phyloP scores from a whole-genome alignment of 2,888 invertebrate genomes.

The Palloptera scutellata region DNA sequence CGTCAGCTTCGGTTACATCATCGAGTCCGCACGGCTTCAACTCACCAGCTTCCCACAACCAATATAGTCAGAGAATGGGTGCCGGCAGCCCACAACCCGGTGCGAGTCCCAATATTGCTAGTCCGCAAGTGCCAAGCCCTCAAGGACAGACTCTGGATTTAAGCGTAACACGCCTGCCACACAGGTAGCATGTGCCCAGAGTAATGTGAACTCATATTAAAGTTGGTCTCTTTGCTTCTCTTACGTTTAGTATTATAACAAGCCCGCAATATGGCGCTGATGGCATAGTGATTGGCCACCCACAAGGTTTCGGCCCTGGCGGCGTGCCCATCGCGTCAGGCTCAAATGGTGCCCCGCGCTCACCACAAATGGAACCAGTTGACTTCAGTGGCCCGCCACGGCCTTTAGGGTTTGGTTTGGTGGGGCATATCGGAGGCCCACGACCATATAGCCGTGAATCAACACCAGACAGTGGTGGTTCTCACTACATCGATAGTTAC shows the following conservation, averaged over 20 bases:
- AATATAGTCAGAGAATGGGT: conserved; percentile 64
- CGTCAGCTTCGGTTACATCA: conserved; percentile 80
- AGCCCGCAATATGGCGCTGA: conserved; percentile 70
- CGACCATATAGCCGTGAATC: conserved; percentile 83
- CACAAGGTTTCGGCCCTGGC: conserved; percentile 67
- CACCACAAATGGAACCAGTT: conserved; percentile 76
- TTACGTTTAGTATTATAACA: conserved; percentile 58
- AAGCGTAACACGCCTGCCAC: conserved; percentile 85
- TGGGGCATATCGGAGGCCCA: conserved; percentile 70
- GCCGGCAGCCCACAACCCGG: conserved; percentile 83
- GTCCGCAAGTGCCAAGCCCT: conserved; percentile 90
- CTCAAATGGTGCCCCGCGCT: conserved; percentile 65
- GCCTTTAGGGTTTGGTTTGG: conserved; percentile 69
- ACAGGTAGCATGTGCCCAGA: conserved; percentile 70
- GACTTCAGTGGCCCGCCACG: conserved; percentile 75
- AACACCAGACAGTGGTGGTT: conserved; percentile 87
- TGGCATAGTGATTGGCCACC: conserved; percentile 63
- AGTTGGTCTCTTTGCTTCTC: not conserved
- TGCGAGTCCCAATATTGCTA: conserved; percentile 84
- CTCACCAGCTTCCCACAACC: conserved; percentile 60
- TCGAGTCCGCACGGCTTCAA: conserved; percentile 80
- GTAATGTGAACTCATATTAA: not conserved
- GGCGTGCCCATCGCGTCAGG: conserved; percentile 50
- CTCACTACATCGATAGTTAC: conserved; percentile 88
- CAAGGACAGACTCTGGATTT: conserved; percentile 90